Conservation (phyloP, 2,888 invertebrate genomes). For the Argyresthia albistria region DNA sequence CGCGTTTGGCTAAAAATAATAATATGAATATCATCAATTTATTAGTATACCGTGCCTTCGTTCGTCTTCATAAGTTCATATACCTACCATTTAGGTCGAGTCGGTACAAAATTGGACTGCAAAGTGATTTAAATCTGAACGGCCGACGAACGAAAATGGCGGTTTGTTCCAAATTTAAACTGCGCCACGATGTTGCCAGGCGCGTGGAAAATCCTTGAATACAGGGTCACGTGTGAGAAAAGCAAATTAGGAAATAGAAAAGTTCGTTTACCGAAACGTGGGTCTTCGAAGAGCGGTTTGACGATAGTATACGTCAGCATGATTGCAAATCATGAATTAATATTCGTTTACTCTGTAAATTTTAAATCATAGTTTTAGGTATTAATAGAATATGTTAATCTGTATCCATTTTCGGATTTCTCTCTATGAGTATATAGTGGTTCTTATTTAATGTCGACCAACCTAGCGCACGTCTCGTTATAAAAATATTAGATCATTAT, state of each 20-base stretch:
- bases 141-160: constrained; percentile 12
- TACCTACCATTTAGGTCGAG: background rate
- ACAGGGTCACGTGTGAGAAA: constrained; percentile 51
- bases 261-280: constrained; percentile 29
- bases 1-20: constrained; percentile 59
- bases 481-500: constrained; percentile 61
- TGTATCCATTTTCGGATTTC: constrained; percentile 71
- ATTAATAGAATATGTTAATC: constrained; percentile 69
- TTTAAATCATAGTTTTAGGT: constrained; percentile 52
- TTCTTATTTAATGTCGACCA: constrained; percentile 72
- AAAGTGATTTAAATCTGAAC: constrained; percentile 21
- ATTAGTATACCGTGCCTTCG: constrained; percentile 68
- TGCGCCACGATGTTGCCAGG: constrained; percentile 25
- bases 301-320: constrained; percentile 68
- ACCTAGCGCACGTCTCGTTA: constrained; percentile 69
- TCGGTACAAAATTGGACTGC: constrained; percentile 5
- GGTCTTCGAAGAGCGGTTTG: constrained; percentile 53
- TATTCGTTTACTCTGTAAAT: constrained; percentile 62
- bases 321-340: constrained; percentile 64
- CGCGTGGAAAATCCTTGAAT: constrained; percentile 31
- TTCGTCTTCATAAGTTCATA: constrained; percentile 54
- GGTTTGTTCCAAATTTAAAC: constrained; percentile 10
- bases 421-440: constrained; percentile 72
- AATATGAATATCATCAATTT: constrained; percentile 46
- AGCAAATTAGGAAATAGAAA: constrained; percentile 28